Evolutionary conservation across 2,113 vertebrate species (phyloP), one percentile per base, ranked within the genome.

Genomic region (Apodemus sylvaticus): DNA sequence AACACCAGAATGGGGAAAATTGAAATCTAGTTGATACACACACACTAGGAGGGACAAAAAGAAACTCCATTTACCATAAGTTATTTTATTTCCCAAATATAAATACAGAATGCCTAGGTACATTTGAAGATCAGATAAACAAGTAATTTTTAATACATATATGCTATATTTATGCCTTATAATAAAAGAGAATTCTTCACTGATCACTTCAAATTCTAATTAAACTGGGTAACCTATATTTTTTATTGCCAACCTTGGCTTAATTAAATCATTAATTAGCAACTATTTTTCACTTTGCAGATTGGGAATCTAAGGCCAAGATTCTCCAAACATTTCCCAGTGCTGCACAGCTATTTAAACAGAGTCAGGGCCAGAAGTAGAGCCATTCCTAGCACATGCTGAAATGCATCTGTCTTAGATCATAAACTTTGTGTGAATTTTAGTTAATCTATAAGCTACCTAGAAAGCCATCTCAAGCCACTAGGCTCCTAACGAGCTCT

Each of bases 401-500:
- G 3, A 73, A 55, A 20, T 51, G 60, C 73, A 94, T 81, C 74
- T 86, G 55, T 86, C 70, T 96, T 85, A 96, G 53, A 96, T 76
- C 78, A 95, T 85, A 94, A 95, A 91, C 64, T 92, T 91, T 4
- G 39, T 79, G 55, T 96, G 68, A 45, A 94, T 86, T 90, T 93
- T 86, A 92, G 73, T 64, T 88, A 68, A 92, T 96, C 88, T 93
- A 42, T 86, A 95, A 94, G 39, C 29, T 42, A 94, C 66, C 85
- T 60, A 86, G 92, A 89, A 94, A 90, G 92, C 76, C 60, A 87
- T 81, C 62, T 68, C 86, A 95, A 94, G 81, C 77, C n/a, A 19
- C 71, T 64, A 42, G 77, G 90, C 62, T 36, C 68, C 90, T 98
- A 97, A 96, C 3, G 9, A 97, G 93, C 81, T 93, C 87, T 96